These are phyloP conservation scores for Cinara cedri DNA, from an alignment of 2,888 invertebrate genomes.

Conservation along the genomic window DNA sequence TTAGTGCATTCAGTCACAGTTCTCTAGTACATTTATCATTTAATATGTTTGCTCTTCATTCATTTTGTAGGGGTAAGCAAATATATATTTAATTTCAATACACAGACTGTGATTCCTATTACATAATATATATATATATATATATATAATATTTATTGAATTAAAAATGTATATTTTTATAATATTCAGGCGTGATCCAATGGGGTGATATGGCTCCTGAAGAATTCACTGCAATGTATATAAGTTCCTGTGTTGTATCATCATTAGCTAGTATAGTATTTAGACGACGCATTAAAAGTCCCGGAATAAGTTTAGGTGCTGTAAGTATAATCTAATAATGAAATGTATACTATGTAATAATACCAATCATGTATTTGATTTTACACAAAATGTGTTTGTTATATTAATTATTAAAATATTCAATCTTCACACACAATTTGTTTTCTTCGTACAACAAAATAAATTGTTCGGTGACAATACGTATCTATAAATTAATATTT, in stretches of 20 bases:
- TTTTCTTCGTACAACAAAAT: not conserved
- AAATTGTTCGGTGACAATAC: not conserved
- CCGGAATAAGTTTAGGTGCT: conserved; percentile 87
- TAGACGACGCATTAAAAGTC: conserved; percentile 74
- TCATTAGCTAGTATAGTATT: conserved; percentile 83
- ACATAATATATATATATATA: too few relatives aligned
- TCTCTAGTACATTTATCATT: conserved; percentile 83
- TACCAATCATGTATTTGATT: too few relatives aligned
- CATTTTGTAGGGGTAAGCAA: conserved; percentile 70
- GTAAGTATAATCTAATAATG: conserved; percentile 70
- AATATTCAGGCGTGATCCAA: conserved; percentile 70
- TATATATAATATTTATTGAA: conserved; percentile 58
- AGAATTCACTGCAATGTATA: conserved; percentile 88
- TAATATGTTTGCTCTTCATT: conserved; percentile 96
- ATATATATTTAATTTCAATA: too few relatives aligned
- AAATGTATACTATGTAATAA: too few relatives aligned
- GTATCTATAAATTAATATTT: too few relatives aligned
- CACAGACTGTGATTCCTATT: too few relatives aligned
- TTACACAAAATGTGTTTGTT: too few relatives aligned
- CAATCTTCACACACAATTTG: too few relatives aligned
- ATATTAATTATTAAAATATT: too few relatives aligned
- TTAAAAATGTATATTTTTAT: conserved; percentile 21
- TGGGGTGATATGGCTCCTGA: conserved; percentile 75
- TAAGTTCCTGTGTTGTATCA: conserved; percentile 86
- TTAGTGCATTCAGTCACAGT: conserved; percentile 95